A percentile compares a stretch with the other conserved stretches of the same genome.
phyloP scores from a whole-genome alignment of 2,888 invertebrate species.

The Heteromurus nitidus region DNA sequence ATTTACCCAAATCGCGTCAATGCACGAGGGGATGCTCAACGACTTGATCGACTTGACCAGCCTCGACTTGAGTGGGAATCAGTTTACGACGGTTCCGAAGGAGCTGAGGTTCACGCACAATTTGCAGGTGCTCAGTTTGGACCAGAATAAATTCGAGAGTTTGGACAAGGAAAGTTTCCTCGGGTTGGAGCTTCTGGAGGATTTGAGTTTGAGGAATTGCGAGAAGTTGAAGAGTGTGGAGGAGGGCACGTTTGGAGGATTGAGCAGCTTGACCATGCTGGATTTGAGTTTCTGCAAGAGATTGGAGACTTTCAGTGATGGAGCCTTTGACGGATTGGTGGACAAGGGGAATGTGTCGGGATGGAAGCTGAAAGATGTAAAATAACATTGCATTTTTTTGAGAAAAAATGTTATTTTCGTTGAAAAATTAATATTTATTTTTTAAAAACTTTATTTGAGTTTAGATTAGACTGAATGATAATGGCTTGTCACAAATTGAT shows the following conservation, averaged over 20 bases:
- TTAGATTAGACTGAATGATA: conserved; percentile 84
- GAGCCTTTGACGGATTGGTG: conserved; percentile 77
- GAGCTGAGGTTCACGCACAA: conserved; percentile 63
- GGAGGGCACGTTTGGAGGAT: conserved; percentile 78
- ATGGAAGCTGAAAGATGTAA: conserved; percentile 70
- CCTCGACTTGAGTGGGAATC: conserved; percentile 63
- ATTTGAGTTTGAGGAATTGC: conserved; percentile 82
- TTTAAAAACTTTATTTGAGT: not conserved
- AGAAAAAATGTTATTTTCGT: conserved; percentile 1
- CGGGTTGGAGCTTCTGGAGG: conserved; percentile 60
- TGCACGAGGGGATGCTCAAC: conserved; percentile 72
- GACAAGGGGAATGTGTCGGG: conserved; percentile 44
- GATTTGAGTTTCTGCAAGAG: conserved; percentile 81
- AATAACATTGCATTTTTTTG: not conserved
- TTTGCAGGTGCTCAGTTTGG: conserved; percentile 62
- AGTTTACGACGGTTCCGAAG: conserved; percentile 63
- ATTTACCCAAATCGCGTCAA: conserved; percentile 42
- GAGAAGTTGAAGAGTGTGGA: conserved; percentile 79
- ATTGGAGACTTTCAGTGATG: conserved; percentile 79
- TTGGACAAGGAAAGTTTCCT: conserved; percentile 64
- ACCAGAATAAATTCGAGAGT: conserved; percentile 64
- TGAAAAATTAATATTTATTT: conserved; percentile 73
- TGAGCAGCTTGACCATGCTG: conserved; percentile 77
- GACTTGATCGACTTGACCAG: conserved; percentile 53
- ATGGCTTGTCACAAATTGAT: conserved; percentile 83